Conservation (phyloP, 2,888 invertebrate genomes). For the Steinernema scapterisci region DNA sequence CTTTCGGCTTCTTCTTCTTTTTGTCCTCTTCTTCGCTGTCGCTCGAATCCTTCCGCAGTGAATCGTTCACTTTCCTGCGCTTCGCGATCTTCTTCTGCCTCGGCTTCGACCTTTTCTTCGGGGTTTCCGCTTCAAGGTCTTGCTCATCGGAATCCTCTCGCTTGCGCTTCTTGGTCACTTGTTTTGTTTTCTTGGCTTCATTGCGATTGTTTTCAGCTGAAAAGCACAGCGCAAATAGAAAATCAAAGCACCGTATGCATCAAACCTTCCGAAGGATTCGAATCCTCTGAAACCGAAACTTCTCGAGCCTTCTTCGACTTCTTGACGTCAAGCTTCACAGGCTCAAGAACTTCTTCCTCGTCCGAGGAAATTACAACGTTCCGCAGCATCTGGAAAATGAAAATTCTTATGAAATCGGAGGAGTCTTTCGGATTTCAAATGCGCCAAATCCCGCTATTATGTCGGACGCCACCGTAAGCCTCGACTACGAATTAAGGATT, state of each 20-base stretch:
- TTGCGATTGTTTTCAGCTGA: too few species aligned
- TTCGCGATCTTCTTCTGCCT: neutral
- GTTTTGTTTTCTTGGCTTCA: too few species aligned
- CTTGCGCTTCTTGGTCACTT: neutral
- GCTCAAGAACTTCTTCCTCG: neutral
- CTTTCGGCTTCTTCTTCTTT: neutral
- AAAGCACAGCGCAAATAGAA: too few species aligned
- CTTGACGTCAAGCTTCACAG: neutral
- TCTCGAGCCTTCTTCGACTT: too few species aligned
- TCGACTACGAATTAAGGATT: too few species aligned
- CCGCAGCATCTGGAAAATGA: neutral
- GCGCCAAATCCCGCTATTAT: neutral
- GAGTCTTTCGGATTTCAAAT: neutral
- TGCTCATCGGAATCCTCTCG: neutral
- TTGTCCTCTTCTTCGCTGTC: neutral
- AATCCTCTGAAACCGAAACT: too few species aligned
- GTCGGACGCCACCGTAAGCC: too few species aligned
- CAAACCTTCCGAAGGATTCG: neutral
- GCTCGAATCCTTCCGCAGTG: neutral
- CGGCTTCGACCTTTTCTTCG: neutral
- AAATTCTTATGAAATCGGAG: neutral
- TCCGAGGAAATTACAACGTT: slow-evolving; percentile 11
- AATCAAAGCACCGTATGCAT: too few species aligned
- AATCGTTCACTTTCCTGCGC: neutral
- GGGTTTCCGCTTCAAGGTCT: neutral